These are phyloP conservation scores for Xiphydria camelus DNA, from an alignment of 2,888 invertebrate genomes.

Conservation along the genomic window DNA sequence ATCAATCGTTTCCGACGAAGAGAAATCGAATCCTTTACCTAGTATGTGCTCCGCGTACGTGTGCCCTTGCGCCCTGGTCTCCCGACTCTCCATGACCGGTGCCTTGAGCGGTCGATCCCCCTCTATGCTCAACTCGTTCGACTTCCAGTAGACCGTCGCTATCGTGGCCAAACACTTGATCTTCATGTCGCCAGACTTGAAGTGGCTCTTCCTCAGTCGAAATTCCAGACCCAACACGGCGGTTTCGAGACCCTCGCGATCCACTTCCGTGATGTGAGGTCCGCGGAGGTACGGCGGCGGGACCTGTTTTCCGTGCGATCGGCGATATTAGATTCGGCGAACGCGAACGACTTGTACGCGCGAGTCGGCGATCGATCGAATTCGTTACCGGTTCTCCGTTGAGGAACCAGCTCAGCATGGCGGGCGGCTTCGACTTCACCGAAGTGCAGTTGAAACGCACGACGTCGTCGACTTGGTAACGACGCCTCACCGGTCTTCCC, in stretches of 20 bases:
- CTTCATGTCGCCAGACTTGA: slow-evolving; percentile 83
- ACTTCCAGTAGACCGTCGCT: slow-evolving; percentile 83
- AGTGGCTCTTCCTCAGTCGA: slow-evolving; percentile 78
- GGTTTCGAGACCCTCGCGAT: slow-evolving; percentile 72
- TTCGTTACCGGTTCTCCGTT: slow-evolving; percentile 73
- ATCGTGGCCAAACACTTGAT: slow-evolving; percentile 88
- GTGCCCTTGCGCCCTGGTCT: slow-evolving; percentile 63
- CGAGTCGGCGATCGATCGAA: not conserved
- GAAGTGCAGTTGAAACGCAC: slow-evolving; percentile 86
- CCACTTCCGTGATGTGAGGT: slow-evolving; percentile 60
- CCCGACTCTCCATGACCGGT: slow-evolving; percentile 77
- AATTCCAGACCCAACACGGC: slow-evolving; percentile 79
- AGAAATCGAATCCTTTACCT: slow-evolving; percentile 57
- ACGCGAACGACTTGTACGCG: not conserved
- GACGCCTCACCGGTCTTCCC: slow-evolving; percentile 69
- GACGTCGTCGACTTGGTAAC: slow-evolving; percentile 81
- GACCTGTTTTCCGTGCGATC: too few relatives aligned
- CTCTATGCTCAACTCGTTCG: slow-evolving; percentile 86
- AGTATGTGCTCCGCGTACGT: slow-evolving; percentile 76
- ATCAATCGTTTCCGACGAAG: not conserved
- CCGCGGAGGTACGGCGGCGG: slow-evolving; percentile 59
- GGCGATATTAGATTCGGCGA: not conserved
- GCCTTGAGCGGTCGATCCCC: slow-evolving; percentile 68
- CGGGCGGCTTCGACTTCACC: slow-evolving; percentile 79
- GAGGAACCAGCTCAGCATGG: slow-evolving; percentile 83